Base-by-base conservation (phyloP, 2,888 invertebrate genomes). In the Hemistola chrysoprasaria region DNA sequence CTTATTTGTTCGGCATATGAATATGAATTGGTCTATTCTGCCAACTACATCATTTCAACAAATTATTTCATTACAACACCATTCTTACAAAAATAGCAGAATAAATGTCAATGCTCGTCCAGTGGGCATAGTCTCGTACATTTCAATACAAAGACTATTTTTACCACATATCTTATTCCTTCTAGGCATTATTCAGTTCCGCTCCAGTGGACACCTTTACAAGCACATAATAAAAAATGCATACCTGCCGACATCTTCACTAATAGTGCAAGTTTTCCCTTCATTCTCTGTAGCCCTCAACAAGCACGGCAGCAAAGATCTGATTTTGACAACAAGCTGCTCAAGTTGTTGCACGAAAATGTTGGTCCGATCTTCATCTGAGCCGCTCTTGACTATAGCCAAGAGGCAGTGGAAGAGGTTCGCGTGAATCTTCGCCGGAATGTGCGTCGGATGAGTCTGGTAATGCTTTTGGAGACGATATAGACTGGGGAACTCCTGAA, bases 401-500 rank as follows among this genome's bases (percentile, higher is more conserved):
- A 81, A 55, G 2, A 88, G 64, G 40, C 86, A 88, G 50, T 83
- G 79, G 59, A 84, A 88, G 31, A 88, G 59, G 45, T 81, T 78
- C 10, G 78, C 73, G 62, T 88, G 86, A 1, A 76, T 65, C 34
- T 73, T 74, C 0, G 75, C 68, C 5, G 85, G 85, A 40, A 80
- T 72, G 40, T 86, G 86, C 1, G 83, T 77, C 1, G 86, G 86
- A 40, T 83, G 71, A 29, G 62, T 69, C 47, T 85, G 83, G 23
- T 86, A 85, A 55, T 87, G 86, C 32, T 83, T 76, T 44, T 86
- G 84, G 0, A 87, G 68, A 6, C 80, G 72, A 49, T 84, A 85
- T 4, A 86, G 51, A 36, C 80, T 85, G 47, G 69, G 66, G 46
- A 85, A 84, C 47, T 84, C 84, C 87, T 88, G 68, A 4, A 65